Conservation (phyloP, 1,140 invertebrate species). For the Amphibalanus amphitrite region DNA sequence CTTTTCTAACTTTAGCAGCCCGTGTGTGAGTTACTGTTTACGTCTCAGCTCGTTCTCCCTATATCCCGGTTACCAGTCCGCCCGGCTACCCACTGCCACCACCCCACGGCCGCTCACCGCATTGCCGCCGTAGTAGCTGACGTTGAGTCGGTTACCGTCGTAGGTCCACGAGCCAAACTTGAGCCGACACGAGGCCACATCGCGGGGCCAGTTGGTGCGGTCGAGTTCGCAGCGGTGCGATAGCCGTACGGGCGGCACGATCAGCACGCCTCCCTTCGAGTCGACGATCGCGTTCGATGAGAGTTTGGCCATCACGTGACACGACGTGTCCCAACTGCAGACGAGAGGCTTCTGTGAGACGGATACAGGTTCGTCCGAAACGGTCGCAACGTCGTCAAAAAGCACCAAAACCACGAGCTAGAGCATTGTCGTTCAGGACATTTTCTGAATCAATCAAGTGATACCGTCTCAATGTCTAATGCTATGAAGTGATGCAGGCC, state of each 20-base stretch:
- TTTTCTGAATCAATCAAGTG: not conserved
- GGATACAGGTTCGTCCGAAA: not conserved
- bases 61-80: too few relatives aligned
- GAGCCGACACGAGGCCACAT: not conserved
- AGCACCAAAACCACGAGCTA: not conserved
- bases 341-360: not conserved
- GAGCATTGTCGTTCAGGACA: not conserved
- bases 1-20: too few relatives aligned
- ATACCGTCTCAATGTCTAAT: too few relatives aligned
- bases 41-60: too few relatives aligned
- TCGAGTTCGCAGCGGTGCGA: not conserved
- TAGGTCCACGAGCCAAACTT: slow-evolving; percentile 3
- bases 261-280: not conserved
- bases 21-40: too few relatives aligned
- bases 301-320: not conserved
- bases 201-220: slow-evolving; percentile 1
- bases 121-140: not conserved
- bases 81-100: too few relatives aligned
- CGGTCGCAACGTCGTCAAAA: not conserved
- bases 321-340: not conserved
- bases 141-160: not conserved
- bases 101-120: too few relatives aligned
- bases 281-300: not conserved
- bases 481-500: too few relatives aligned
- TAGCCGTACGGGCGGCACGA: not conserved